Percentiles rank a stretch among this genome's conserved stretches.
These are phyloP conservation scores for Oryzias dopingdopingensis DNA, from an alignment of 2,797 vertebrate species.

Conservation along the genomic window DNA sequence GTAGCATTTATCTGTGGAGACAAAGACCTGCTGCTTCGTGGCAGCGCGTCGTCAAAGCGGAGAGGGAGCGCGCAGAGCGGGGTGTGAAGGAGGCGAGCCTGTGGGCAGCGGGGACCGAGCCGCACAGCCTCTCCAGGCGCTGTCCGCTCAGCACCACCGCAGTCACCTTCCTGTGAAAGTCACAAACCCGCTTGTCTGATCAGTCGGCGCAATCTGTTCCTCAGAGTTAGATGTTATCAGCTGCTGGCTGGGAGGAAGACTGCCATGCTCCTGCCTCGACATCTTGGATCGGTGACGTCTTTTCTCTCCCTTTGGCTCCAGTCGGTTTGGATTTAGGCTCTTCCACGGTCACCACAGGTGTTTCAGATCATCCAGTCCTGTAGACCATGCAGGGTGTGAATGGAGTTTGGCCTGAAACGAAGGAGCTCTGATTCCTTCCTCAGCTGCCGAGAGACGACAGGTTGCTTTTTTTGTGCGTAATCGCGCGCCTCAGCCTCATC, in stretches of 20 bases:
- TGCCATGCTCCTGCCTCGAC: constrained; percentile 39
- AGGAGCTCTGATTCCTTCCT: constrained; percentile 28
- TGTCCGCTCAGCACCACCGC: constrained; percentile 76
- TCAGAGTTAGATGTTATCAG: constrained; percentile 35
- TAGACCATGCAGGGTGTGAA: constrained; percentile 10
- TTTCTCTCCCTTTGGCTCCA: constrained; percentile 60
- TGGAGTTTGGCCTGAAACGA: constrained; percentile 29
- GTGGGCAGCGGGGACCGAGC: constrained; percentile 54
- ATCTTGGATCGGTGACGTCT: constrained; percentile 69
- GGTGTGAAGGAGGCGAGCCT: constrained; percentile 66
- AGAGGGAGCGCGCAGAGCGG: constrained; percentile 38
- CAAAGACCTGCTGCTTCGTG: constrained; percentile 55
- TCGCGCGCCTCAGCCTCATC: constrained; percentile 12
- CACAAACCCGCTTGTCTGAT: constrained; percentile 48
- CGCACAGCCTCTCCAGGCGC: constrained; percentile 44
- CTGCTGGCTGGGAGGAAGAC: constrained; percentile 4
- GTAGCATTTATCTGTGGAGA: constrained; percentile 38
- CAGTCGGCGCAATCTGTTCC: constrained; percentile 30
- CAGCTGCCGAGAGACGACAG: constrained; percentile 45
- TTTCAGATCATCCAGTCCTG: constrained; percentile 16
- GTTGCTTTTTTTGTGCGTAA: constrained; percentile 42
- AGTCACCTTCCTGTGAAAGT: constrained; percentile 77
- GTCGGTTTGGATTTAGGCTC: constrained; percentile 57
- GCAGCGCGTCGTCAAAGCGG: constrained; percentile 27
- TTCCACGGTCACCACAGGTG: constrained; percentile 26